Base-by-base conservation (phyloP, 2,888 invertebrate species). In the Meloe dianella region DNA sequence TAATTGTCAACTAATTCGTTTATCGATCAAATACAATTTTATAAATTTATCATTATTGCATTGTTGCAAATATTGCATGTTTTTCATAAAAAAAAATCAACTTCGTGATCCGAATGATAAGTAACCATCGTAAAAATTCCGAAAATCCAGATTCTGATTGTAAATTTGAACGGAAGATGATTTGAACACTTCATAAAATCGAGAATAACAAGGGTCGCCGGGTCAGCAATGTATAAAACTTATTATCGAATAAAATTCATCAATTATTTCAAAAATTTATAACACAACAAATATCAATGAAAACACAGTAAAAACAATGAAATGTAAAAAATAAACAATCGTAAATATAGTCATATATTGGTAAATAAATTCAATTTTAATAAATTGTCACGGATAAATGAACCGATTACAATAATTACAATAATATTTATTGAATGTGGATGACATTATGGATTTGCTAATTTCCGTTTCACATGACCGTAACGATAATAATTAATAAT, bases 101-200 rank as follows among this genome's bases (percentile, higher is more conserved):
- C 14, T 27, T 24, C 54, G 54, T 54, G 54, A 54, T 24, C 14
- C n/a, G 35, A 30, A 4, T 35, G 20, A 32, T 17, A 56, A 54
- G 27, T 27, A 54, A 27, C 41, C 29, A 38, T 41, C 35, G 47
- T 63, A 59, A 63, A 63, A 63, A 32, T 30, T 30, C 20, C 38
- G 58, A 60, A 38, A 63, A 63, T 38, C 22, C 57, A 30, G 57
- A 41, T 61, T 65, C 54, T 65, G 61, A 65, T 65, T 65, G 65
- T 65, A 61, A 61, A 65, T 65, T 65, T 62, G 61, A 32, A 38
- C 20, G 59, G 60, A 54, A 29, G 47, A 61, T 17, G 20, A 56
- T 51, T 9, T n/a, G 24, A 38, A 64, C 57, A 60, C 60, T 30
- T 41, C 60, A 63, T 63, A 63, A 63, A 63, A 27, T 57, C 2